A percentile compares a stretch with the other conserved stretches of the same genome.
phyloP scores from a whole-genome alignment of 2,888 invertebrate species.

The Toxonevra muliebris region DNA sequence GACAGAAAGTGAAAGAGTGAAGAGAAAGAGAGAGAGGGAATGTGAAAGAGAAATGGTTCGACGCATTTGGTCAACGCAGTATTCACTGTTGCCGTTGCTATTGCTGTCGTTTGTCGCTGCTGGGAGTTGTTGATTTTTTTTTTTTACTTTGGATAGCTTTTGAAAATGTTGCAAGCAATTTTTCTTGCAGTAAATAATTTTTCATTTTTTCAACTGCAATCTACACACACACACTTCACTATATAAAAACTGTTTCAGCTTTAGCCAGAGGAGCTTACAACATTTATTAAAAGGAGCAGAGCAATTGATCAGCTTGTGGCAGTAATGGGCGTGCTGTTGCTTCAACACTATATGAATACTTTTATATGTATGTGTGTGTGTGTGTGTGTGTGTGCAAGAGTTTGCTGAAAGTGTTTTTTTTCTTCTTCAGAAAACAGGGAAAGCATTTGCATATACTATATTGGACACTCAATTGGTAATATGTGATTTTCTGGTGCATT shows the following conservation, averaged over 20 bases:
- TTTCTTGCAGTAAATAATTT: conserved; percentile 45
- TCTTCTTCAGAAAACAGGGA: too few species aligned
- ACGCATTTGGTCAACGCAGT: neutral
- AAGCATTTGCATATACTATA: too few species aligned
- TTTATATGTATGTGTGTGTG: too few species aligned
- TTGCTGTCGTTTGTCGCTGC: neutral
- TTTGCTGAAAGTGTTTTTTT: too few species aligned
- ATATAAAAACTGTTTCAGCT: neutral
- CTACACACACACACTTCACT: neutral
- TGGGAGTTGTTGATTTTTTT: neutral
- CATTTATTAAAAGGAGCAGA: conserved; percentile 17
- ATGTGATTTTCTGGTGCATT: too few species aligned
- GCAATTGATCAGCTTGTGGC: conserved; percentile 20
- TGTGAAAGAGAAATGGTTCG: neutral
- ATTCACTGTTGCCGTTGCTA: neutral
- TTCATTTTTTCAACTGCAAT: conserved; percentile 34
- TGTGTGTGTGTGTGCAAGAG: too few species aligned
- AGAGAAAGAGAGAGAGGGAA: conserved; percentile 9
- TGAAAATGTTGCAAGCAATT: conserved; percentile 39
- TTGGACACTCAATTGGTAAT: too few species aligned
- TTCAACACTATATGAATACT: too few species aligned
- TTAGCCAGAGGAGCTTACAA: conserved; percentile 1
- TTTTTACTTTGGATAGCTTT: neutral
- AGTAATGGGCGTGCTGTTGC: neutral
- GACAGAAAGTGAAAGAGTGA: conserved; percentile 26